These are phyloP conservation scores for Cyphomyrus discorhynchus DNA, from an alignment of 2,113 vertebrate genomes.

Conservation along the genomic window DNA sequence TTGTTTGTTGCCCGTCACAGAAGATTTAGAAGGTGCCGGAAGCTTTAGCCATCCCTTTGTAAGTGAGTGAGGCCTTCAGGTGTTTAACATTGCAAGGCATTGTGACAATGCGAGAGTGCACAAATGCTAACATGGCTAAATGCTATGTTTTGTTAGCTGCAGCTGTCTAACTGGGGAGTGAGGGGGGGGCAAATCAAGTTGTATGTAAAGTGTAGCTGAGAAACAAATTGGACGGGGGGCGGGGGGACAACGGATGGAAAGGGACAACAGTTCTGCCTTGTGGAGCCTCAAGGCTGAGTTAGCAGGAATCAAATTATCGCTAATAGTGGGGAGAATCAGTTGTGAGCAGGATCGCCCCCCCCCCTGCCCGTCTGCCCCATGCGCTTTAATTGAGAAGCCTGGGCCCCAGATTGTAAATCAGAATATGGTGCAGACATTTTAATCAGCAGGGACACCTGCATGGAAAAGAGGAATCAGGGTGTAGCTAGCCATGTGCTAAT, in stretches of 20 bases:
- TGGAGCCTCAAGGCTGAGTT: conserved; percentile 57
- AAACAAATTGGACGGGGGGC: conserved; percentile 38
- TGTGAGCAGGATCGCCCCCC: conserved; percentile 49
- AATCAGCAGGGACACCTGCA: conserved; percentile 59
- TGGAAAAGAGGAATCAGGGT: conserved; percentile 10
- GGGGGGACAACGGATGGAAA: conserved; percentile 30
- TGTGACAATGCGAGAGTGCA: neutral
- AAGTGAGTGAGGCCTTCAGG: neutral
- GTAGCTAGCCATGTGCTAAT: conserved; percentile 32
- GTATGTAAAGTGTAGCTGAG: conserved; percentile 37
- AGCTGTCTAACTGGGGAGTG: neutral
- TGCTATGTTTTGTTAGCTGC: neutral
- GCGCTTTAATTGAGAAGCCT: conserved; percentile 56
- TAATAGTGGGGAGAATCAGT: conserved; percentile 60
- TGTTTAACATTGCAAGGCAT: neutral
- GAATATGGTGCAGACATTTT: conserved; percentile 61
- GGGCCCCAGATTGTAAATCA: conserved; percentile 50
- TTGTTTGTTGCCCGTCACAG: neutral
- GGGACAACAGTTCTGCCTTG: conserved; percentile 44
- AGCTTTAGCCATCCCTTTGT: neutral
- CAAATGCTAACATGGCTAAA: neutral
- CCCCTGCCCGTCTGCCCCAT: conserved; percentile 46
- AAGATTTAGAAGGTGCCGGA: neutral
- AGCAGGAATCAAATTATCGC: conserved; percentile 62
- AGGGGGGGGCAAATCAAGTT: conserved; percentile 1